These are phyloP conservation scores for Timema cristinae DNA, from an alignment of 2,888 invertebrate species.

Conservation along the genomic window DNA sequence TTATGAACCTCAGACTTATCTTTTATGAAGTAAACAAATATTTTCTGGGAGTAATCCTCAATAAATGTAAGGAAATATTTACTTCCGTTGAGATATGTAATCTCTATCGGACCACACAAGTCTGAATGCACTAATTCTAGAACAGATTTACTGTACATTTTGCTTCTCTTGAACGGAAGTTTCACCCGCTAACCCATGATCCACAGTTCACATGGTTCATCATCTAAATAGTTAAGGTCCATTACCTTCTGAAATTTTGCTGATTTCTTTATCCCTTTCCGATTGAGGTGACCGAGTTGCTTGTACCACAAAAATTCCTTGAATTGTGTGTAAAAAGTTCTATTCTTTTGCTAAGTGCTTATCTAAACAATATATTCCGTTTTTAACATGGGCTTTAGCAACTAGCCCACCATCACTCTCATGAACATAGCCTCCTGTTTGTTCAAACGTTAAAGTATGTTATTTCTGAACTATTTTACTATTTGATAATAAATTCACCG, in stretches of 20 bases:
- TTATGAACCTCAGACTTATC: neutral
- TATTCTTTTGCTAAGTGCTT: neutral
- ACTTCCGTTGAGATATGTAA: neutral
- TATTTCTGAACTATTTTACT: neutral
- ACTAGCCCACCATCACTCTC: neutral
- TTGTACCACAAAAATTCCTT: neutral
- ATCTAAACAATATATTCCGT: conserved; percentile 6
- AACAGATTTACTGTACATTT: too few species aligned
- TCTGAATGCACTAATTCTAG: too few species aligned
- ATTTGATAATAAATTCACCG: neutral
- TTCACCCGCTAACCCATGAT: neutral
- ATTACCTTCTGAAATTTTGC: neutral
- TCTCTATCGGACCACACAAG: too few species aligned
- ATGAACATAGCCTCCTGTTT: neutral
- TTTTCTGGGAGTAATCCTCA: neutral
- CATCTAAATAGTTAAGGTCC: neutral
- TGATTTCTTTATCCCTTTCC: neutral
- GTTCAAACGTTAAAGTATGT: neutral
- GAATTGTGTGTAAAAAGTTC: neutral
- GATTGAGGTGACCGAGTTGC: neutral
- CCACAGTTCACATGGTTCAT: neutral
- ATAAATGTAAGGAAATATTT: neutral
- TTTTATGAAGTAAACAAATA: conserved; percentile 3
- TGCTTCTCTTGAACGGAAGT: too few species aligned
- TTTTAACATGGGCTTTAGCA: too few species aligned